Evolutionary conservation across 1,140 invertebrate species (phyloP), one percentile per base, ranked within the genome.

Genomic region (Leptinotarsa defecta): DNA sequence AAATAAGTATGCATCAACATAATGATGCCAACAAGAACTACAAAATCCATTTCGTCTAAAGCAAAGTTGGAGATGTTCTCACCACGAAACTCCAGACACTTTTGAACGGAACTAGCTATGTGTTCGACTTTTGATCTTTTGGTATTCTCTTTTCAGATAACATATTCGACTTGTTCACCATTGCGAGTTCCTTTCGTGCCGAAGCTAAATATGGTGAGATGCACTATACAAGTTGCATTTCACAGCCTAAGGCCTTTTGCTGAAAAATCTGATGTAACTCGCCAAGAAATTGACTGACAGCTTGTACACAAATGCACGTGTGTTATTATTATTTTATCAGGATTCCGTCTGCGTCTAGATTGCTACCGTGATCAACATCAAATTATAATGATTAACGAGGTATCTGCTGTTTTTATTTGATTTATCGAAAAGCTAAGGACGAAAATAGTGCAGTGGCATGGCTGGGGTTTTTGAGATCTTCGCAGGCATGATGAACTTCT

Each of bases 251-350:
- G 74, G 76, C 68, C 67, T 48, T 77, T 71, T 77, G 69, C 49
- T 49, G 48, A 62, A 24, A 71, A 57, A 75, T 77, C 76, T 77
- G 76, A 77, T 77, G 76, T 77, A 77, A 77, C 68, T 68, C 62
- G 24, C 13, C 48, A 63, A 77, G 52, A 71, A 71, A 77, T 77
- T 77, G 65, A 74, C 76, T 76, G 76, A 75, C 76, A 77, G 72
- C 68, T 77, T 75, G 74, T 77, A 77, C 43, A 77, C 76, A 77
- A 77, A 77, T 63, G 64, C 75, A 76, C 75, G 75, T 76, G 75
- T 57, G 70, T 76, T 68, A 68, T 68, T 68, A 68, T 68, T n/a
- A n/a, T n/a, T 68, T 34, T 57, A 57, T 57, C 52, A 19, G n/a
- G 17, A 57, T 57, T 17, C 52, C 52, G 52, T 57, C 52, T 57